Evolutionary conservation across 2,113 vertebrate species (phyloP).

Genomic region (Urocitellus parryii): DNA sequence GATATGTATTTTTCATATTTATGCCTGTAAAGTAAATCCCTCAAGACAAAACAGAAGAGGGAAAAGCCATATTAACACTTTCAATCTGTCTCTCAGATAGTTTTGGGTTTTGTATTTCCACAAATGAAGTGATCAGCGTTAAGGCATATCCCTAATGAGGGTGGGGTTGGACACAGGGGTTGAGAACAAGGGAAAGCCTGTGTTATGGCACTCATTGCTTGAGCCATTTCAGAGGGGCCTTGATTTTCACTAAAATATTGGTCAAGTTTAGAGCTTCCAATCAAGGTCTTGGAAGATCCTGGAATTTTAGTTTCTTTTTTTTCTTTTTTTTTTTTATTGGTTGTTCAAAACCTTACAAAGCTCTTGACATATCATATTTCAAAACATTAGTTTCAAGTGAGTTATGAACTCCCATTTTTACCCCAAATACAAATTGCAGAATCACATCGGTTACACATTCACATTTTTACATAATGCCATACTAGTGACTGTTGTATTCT

Average conservation of each 20-base stretch:
- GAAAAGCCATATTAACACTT: slow-evolving; percentile 44
- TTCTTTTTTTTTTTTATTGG: too few relatives aligned
- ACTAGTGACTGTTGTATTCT: too few relatives aligned
- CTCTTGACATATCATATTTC: too few relatives aligned
- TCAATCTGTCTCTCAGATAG: not conserved
- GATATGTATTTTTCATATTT: slow-evolving; percentile 73
- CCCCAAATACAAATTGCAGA: too few relatives aligned
- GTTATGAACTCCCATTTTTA: too few relatives aligned
- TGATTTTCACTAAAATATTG: slow-evolving; percentile 31
- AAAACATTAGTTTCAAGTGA: too few relatives aligned
- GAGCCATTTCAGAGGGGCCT: slow-evolving; percentile 15
- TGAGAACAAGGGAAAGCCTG: not conserved
- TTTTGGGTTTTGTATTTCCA: slow-evolving; percentile 20
- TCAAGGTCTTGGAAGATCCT: not conserved
- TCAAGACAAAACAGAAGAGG: slow-evolving; percentile 49
- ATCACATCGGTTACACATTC: too few relatives aligned
- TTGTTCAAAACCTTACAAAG: too few relatives aligned
- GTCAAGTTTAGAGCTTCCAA: not conserved
- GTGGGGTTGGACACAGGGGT: not conserved
- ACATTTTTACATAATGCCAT: too few relatives aligned
- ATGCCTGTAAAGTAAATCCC: slow-evolving; percentile 51
- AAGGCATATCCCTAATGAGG: not conserved
- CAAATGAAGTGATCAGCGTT: not conserved
- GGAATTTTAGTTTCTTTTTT: not conserved
- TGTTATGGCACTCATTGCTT: not conserved